Evolutionary conservation across 2,797 vertebrate species (phyloP).

Genomic region (Scarus forsteni): DNA sequence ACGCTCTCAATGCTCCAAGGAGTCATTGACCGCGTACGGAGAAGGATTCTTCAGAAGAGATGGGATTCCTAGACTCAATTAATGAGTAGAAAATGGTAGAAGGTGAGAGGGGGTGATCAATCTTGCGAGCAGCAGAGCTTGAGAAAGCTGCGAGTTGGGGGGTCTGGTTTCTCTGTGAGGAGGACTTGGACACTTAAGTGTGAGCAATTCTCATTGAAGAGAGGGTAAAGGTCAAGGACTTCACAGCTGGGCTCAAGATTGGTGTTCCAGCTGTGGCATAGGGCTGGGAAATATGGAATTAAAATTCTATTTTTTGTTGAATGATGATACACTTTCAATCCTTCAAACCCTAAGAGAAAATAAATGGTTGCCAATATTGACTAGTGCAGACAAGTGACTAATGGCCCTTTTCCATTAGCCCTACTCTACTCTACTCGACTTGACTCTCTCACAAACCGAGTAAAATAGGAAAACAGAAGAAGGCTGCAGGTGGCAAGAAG

Average conservation of each 20-base stretch:
- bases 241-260: conserved; percentile 4
- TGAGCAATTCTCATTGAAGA: conserved; percentile 33
- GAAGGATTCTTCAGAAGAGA: conserved; percentile 39
- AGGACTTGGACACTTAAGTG: conserved; percentile 14
- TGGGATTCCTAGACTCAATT: conserved; percentile 52
- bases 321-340: too few relatives aligned
- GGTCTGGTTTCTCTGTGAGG: conserved; percentile 2
- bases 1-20: conserved; percentile 34
- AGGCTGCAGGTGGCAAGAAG: too few relatives aligned
- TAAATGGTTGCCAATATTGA: too few relatives aligned
- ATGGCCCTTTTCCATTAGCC: too few relatives aligned
- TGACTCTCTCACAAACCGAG: too few relatives aligned
- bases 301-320: too few relatives aligned
- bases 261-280: neutral
- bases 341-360: too few relatives aligned
- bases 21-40: conserved; percentile 28
- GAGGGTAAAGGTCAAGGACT: conserved; percentile 50
- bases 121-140: conserved; percentile 25
- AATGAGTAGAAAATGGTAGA: conserved; percentile 53
- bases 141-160: conserved; percentile 8
- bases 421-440: too few relatives aligned
- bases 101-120: conserved; percentile 61
- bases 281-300: too few relatives aligned
- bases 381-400: too few relatives aligned
- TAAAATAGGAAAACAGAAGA: too few relatives aligned